phyloP scores from a whole-genome alignment of 2,113 vertebrate genomes.

The Lanius collurio region DNA sequence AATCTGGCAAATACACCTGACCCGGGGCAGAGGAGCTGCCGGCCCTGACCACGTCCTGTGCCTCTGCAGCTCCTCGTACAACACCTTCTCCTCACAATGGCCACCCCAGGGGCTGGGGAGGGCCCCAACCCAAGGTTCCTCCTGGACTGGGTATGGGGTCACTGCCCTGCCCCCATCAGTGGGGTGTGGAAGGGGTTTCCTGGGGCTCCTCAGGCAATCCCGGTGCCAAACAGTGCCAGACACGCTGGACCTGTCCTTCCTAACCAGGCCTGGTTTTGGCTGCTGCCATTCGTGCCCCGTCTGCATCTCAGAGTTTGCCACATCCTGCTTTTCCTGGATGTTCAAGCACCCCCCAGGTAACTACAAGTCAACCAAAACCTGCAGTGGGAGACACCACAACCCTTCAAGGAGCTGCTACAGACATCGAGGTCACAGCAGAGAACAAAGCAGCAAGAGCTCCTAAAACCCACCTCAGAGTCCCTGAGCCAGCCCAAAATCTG shows the following conservation, averaged over 20 bases:
- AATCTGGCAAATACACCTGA: accelerated
- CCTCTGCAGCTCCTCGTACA: neutral
- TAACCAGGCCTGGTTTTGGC: accelerated
- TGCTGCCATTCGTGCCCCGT: accelerated
- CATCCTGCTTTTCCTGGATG: neutral
- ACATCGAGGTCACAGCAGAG: neutral
- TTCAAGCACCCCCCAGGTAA: neutral
- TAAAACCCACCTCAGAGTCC: neutral
- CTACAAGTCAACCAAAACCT: accelerated
- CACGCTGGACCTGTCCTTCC: accelerated
- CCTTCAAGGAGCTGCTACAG: accelerated
- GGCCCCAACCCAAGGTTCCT: accelerated
- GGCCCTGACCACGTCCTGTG: accelerated
- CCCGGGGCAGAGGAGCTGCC: accelerated
- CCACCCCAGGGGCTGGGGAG: no score
- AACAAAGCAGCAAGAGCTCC: neutral
- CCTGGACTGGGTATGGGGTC: neutral
- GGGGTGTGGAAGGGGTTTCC: neutral
- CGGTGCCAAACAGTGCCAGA: neutral
- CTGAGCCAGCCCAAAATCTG: neutral
- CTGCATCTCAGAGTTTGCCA: neutral
- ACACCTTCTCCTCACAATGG: accelerated
- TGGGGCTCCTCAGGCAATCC: neutral
- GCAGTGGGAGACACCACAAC: neutral
- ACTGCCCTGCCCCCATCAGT: accelerated